phyloP scores from a whole-genome alignment of 2,888 invertebrate genomes.

The Nemurella pictetii region DNA sequence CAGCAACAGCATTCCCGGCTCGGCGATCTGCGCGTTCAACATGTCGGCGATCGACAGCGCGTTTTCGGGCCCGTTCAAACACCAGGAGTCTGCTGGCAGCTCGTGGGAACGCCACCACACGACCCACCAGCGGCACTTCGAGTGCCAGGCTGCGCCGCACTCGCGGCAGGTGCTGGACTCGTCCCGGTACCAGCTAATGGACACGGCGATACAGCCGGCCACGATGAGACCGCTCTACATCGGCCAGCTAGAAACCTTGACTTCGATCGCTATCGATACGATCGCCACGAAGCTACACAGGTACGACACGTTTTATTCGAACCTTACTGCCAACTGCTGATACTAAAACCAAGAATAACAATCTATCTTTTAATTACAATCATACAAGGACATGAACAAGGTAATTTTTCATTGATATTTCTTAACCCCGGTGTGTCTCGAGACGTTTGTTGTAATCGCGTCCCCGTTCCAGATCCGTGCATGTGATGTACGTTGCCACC shows the following conservation, averaged over 20 bases:
- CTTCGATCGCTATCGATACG: constrained; percentile 80
- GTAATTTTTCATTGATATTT: background rate
- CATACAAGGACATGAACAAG: background rate
- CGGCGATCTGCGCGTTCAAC: constrained; percentile 90
- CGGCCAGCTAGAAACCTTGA: constrained; percentile 68
- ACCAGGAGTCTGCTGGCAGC: constrained; percentile 73
- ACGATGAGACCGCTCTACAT: constrained; percentile 71
- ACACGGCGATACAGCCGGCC: constrained; percentile 78
- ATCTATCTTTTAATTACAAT: background rate
- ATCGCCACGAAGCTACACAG: constrained; percentile 71
- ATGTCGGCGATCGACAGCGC: constrained; percentile 77
- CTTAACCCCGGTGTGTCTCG: too few relatives aligned
- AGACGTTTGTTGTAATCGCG: too few relatives aligned
- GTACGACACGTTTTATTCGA: constrained; percentile 42
- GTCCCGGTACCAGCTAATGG: constrained; percentile 81
- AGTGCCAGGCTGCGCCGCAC: constrained; percentile 56
- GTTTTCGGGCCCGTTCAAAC: constrained; percentile 84
- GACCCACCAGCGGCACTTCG: constrained; percentile 62
- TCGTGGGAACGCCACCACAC: constrained; percentile 74
- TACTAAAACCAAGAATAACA: background rate
- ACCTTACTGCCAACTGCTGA: too few relatives aligned
- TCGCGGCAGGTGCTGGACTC: constrained; percentile 49
- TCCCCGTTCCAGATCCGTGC: constrained; percentile 55
- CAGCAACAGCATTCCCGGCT: constrained; percentile 85
- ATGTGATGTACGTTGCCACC: constrained; percentile 82